Evolutionary conservation across 2,888 invertebrate species (phyloP).

Genomic region (Leucania comma): DNA sequence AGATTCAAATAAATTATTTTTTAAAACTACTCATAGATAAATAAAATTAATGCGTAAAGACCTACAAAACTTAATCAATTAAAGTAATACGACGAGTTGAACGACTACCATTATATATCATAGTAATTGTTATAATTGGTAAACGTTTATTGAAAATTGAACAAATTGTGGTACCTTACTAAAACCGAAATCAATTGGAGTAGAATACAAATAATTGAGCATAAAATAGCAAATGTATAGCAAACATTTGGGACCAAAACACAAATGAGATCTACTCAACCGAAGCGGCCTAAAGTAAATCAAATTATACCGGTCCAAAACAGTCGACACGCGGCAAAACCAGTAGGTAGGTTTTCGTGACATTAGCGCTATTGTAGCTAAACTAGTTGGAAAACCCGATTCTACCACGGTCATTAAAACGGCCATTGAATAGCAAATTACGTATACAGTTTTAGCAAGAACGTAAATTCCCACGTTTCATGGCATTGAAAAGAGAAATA

Average conservation of each 20-base stretch:
- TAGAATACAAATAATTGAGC: background rate
- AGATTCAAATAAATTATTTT: conserved; percentile 23
- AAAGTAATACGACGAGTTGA: conserved; percentile 11
- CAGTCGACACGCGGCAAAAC: background rate
- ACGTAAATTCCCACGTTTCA: conserved; percentile 24
- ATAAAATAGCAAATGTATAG: conserved; percentile 3
- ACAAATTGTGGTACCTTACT: background rate
- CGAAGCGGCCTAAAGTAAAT: background rate
- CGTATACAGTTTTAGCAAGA: conserved; percentile 4
- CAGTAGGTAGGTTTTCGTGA: background rate
- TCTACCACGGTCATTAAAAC: background rate
- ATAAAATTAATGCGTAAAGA: no score
- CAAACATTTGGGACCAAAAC: conserved; percentile 6
- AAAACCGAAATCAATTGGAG: background rate
- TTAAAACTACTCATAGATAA: no score
- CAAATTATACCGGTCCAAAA: background rate
- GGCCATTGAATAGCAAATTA: conserved; percentile 14
- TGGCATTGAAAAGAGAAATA: conserved; percentile 7
- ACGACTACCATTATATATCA: conserved; percentile 3
- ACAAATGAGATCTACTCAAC: conserved; percentile 1
- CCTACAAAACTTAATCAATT: no score
- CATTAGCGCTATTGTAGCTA: background rate
- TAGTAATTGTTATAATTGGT: conserved; percentile 12
- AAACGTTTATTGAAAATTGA: conserved; percentile 3
- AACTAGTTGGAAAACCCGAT: conserved; percentile 18